Percentiles rank a stretch among this genome's conserved stretches.
phyloP scores from a whole-genome alignment of 2,888 invertebrate species.

The Chaitophorus viminalis region DNA sequence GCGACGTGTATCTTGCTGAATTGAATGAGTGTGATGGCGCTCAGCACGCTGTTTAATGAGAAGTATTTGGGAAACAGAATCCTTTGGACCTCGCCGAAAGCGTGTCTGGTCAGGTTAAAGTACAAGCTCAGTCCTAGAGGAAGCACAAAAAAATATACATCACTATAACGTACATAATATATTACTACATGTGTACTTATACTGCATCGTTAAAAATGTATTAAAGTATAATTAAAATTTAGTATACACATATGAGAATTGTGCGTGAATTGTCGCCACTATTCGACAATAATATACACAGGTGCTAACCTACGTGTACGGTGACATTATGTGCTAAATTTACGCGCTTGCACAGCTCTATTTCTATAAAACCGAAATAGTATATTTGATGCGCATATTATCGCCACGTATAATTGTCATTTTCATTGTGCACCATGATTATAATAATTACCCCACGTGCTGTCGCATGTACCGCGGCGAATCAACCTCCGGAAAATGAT shows the following conservation, averaged over 20 bases:
- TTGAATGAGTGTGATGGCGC: constrained; percentile 77
- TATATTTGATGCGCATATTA: too few relatives aligned
- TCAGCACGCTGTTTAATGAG: constrained; percentile 79
- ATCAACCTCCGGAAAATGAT: neutral
- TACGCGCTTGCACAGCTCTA: neutral
- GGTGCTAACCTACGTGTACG: neutral
- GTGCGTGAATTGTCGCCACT: too few relatives aligned
- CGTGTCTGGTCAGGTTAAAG: constrained; percentile 85
- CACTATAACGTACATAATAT: neutral
- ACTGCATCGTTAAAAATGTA: too few relatives aligned
- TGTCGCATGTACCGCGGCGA: neutral
- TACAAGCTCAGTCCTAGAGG: constrained; percentile 82
- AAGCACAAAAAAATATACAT: constrained; percentile 5
- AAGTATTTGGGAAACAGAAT: constrained; percentile 89
- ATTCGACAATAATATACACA: too few relatives aligned
- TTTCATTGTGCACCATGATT: neutral
- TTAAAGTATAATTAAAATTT: too few relatives aligned
- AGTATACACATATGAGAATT: too few relatives aligned
- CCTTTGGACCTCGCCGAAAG: constrained; percentile 87
- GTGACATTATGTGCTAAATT: neutral
- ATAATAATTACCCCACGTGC: neutral
- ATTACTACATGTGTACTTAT: too few relatives aligned
- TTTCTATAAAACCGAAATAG: neutral
- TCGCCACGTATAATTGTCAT: too few relatives aligned
- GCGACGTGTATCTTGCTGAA: constrained; percentile 75